Base-by-base conservation (phyloP, 2,797 vertebrate species). In the Poeciliopsis turneri region DNA sequence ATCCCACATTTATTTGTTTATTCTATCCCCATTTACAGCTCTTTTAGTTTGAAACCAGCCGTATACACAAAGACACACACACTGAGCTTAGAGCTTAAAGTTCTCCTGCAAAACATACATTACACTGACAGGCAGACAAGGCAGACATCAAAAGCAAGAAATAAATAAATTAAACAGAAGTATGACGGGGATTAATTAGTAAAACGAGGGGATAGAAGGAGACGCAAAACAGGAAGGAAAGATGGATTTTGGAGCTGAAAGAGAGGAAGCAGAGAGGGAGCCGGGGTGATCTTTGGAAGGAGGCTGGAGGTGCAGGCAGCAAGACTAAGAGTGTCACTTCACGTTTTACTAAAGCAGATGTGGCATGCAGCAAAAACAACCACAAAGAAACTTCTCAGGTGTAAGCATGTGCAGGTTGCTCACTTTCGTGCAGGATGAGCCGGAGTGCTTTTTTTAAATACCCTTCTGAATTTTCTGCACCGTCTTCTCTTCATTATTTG, bases 181-280 rank as follows among this genome's bases (percentile, higher is more conserved):
- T 87, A 77, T 90, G 89, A 92, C 84, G 71, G 81, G 88, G 89
- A 93, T 93, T 85, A 94, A 94, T 93, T 90, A 94, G 93, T 93
- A 91, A 94, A 76, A 89, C 46, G 82, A 83, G 82, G 78, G 79
- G 85, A 83, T 70, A 70, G 93, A 93, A 57, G 78, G 94, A 33
- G 75, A 75, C 39, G 12, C 61, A 64, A 57, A 93, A 95, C 95
- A 96, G 96, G 96, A 96, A 96, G 94, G 92, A 93, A 82, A 85
- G 81, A 68, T 3, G 47, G 82, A 71, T 76, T 39, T 75, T 77
- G 79, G 57, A 78, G 85, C 78, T 72, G 76, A 41, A 10, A 74
- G 81, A 82, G 82, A 84, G 94, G 94, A 94, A 95, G 91, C 88
- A 94, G 78, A 76, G 55, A 87, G 75, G 75, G 86, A 89, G 86